Base-by-base conservation (phyloP, 35 echinoderm and acorn worm species). In the Eucidaris tribuloides region DNA sequence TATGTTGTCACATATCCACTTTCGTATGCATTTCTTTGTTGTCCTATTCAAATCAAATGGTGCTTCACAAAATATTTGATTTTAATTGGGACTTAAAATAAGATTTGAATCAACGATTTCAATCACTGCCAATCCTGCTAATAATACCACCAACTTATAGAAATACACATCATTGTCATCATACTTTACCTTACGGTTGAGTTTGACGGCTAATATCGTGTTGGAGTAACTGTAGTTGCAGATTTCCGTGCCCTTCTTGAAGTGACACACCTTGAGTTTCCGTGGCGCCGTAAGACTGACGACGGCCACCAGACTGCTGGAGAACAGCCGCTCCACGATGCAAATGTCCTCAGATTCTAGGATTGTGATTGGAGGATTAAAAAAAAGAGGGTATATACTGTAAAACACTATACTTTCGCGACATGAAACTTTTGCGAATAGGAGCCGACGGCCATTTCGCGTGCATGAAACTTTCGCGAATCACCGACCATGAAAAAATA, bases 221-320 rank as follows among this genome's bases (percentile, higher is more conserved):
- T 99, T 99, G 45, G 96, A 92, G 70, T 99, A 99, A 79, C 96
- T 99, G 90, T 99, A 99, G 87, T 99, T 99, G 63, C 96, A 99
- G 48, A 99, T 99, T 74, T 99, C 96, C 13, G 96, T 99, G 35
- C 96, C 96, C 56, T 99, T 99, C 90, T 99, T 99, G 83, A 99
- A 99, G 80, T 99, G 96, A 70, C 96, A 99, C 20, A 99, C 96
- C 71, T 99, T 99, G 14, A 99, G 91, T 76, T 99, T 99, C 13
- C 96, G 86, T 7, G 96, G 96, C 39, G 96, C 91, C 1, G 91
- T 90, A 43, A 99, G 81, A 49, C 89, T 92, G 65, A 99, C 96
- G 37, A 99, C 93, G 5, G 96, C 96, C 28, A 99, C 96, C 32
- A 99, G 87, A 42, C 96, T 99, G 39, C 96, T 99, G 62, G 96